Percentiles rank a stretch among this genome's conserved stretches.
Conservation (phyloP, 2,797 vertebrate genomes). For the Fundulus diaphanus region DNA sequence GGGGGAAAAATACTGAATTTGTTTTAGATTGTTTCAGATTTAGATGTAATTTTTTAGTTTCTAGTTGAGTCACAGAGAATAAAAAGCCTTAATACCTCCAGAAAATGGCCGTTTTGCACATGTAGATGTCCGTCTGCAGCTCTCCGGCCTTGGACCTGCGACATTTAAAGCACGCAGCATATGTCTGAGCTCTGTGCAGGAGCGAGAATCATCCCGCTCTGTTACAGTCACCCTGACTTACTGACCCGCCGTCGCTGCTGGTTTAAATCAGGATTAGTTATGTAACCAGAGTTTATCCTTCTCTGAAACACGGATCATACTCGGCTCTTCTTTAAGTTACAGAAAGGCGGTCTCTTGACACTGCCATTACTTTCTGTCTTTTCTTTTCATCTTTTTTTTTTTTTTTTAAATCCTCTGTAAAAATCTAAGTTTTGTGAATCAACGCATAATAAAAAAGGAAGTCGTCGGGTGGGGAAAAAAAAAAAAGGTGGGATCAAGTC, state of each 20-base stretch:
- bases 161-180: not conserved
- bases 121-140: not conserved
- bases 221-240: conserved; percentile 39
- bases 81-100: not conserved
- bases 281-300: conserved; percentile 60
- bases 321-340: conserved; percentile 49
- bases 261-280: conserved; percentile 73
- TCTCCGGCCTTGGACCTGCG: not conserved
- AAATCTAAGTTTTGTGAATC: too few species aligned
- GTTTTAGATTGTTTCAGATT: not conserved
- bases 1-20: too few species aligned
- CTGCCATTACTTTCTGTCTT: not conserved
- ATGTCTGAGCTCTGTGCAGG: not conserved
- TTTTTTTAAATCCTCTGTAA: not conserved
- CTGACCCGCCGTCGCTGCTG: conserved; percentile 37
- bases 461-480: too few species aligned
- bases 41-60: not conserved
- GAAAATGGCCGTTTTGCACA: not conserved
- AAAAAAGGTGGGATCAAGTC: too few species aligned
- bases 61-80: not conserved
- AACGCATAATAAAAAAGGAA: too few species aligned
- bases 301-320: conserved; percentile 49
- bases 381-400: not conserved
- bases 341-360: conserved; percentile 33
- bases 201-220: conserved; percentile 25